Evolutionary conservation across 2,797 vertebrate species (phyloP).

Genomic region (Tokudaia muenninki): DNA sequence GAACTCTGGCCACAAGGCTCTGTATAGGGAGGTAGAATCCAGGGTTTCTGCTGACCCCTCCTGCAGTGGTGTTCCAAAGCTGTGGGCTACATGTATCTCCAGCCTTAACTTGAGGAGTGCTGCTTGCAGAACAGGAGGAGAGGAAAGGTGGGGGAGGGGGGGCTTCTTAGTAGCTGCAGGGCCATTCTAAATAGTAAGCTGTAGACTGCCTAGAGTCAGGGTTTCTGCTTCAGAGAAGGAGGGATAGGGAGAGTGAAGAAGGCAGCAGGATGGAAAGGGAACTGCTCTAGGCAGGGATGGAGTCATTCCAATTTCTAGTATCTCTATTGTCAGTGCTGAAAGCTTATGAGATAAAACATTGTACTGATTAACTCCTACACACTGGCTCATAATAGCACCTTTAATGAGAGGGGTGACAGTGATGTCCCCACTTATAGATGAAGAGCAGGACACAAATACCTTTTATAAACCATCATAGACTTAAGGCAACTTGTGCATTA

Average conservation of each 20-base stretch:
- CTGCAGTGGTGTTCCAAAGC: neutral
- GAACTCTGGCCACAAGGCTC: neutral
- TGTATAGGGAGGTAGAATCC: neutral
- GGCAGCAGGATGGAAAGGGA: neutral
- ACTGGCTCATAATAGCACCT: neutral
- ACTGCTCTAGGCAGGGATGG: neutral
- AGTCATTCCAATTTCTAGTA: neutral
- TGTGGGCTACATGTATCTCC: neutral
- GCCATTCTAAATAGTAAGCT: neutral
- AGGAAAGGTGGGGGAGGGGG: rapidly evolving
- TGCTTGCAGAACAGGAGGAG: neutral
- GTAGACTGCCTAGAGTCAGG: neutral
- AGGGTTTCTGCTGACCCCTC: too few relatives aligned
- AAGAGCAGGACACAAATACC: neutral
- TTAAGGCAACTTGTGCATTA: neutral
- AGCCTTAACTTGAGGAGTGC: neutral
- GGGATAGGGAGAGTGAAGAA: neutral
- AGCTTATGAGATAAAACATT: neutral
- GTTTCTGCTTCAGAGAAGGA: neutral
- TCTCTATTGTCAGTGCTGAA: neutral
- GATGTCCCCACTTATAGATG: neutral
- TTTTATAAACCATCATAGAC: neutral
- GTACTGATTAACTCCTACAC: rapidly evolving
- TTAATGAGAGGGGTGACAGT: neutral
- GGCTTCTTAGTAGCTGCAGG: neutral